phyloP scores from a whole-genome alignment of 2,888 invertebrate species.

The Hedya salicella region DNA sequence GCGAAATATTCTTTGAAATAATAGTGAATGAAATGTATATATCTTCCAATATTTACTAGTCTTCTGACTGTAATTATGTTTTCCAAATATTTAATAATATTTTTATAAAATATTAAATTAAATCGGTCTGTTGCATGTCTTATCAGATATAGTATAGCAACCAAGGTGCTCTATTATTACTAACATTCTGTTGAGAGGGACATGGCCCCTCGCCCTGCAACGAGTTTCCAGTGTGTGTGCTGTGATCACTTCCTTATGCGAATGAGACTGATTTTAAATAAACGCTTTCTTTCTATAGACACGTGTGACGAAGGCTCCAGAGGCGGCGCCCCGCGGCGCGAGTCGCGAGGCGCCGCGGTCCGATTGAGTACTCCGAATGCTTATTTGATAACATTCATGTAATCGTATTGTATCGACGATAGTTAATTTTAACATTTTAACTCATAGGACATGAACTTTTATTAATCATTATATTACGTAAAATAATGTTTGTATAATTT shows the following conservation, averaged over 20 bases:
- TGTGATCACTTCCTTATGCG: conserved; percentile 85
- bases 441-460: conserved; percentile 75
- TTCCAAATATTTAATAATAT: conserved; percentile 68
- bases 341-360: conserved; percentile 46
- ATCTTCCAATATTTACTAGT: conserved; percentile 64
- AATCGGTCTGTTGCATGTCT: conserved; percentile 72
- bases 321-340: conserved; percentile 38
- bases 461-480: conserved; percentile 74
- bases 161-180: conserved; percentile 80
- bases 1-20: conserved; percentile 57
- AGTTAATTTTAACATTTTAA: conserved; percentile 68
- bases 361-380: conserved; percentile 68
- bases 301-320: conserved; percentile 54
- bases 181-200: conserved; percentile 77
- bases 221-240: conserved; percentile 83
- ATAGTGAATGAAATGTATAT: conserved; percentile 60
- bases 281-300: conserved; percentile 76
- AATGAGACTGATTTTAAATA: conserved; percentile 85
- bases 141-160: conserved; percentile 77
- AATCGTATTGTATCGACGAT: conserved; percentile 68
- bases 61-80: conserved; percentile 56
- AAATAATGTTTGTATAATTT: conserved; percentile 74
- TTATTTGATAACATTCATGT: conserved; percentile 59
- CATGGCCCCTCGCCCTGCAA: conserved; percentile 77
- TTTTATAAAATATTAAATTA: conserved; percentile 60